phyloP scores from a whole-genome alignment of 2,888 invertebrate genomes.

The Diaphora mendica region DNA sequence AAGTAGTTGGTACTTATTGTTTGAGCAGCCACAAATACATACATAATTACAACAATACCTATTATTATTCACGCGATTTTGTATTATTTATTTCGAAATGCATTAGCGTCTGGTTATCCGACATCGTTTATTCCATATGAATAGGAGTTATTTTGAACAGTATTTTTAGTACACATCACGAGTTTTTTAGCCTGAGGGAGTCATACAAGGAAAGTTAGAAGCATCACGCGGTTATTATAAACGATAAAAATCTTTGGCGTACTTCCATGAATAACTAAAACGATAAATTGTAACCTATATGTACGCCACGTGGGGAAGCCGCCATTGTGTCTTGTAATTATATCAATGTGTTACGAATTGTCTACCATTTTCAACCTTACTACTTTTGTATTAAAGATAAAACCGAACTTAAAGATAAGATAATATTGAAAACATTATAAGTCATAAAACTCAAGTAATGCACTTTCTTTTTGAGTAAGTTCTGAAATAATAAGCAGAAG shows the following conservation, averaged over 20 bases:
- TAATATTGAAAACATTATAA: constrained; percentile 39
- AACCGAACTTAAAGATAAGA: constrained; percentile 41
- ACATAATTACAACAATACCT: neutral
- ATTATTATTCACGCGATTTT: neutral
- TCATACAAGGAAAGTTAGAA: constrained; percentile 36
- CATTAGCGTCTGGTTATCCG: neutral
- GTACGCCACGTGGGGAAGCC: constrained; percentile 38
- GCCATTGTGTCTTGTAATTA: constrained; percentile 13
- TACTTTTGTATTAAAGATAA: constrained; percentile 15
- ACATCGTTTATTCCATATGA: constrained; percentile 27
- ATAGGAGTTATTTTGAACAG: constrained; percentile 16
- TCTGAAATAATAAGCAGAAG: constrained; percentile 19
- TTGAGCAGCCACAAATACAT: neutral
- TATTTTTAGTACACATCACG: constrained; percentile 43
- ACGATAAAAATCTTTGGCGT: constrained; percentile 68
- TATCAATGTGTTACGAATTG: constrained; percentile 2
- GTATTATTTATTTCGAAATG: neutral
- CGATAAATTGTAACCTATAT: constrained; percentile 30
- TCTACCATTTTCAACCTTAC: constrained; percentile 30
- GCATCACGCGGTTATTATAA: constrained; percentile 70
- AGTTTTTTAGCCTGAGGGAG: constrained; percentile 24
- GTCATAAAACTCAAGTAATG: constrained; percentile 36
- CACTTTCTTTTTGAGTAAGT: constrained; percentile 29
- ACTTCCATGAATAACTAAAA: constrained; percentile 58
- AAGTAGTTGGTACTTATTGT: neutral